Evolutionary conservation across 2,113 vertebrate species (phyloP).

Genomic region (Hystrix cristata): DNA sequence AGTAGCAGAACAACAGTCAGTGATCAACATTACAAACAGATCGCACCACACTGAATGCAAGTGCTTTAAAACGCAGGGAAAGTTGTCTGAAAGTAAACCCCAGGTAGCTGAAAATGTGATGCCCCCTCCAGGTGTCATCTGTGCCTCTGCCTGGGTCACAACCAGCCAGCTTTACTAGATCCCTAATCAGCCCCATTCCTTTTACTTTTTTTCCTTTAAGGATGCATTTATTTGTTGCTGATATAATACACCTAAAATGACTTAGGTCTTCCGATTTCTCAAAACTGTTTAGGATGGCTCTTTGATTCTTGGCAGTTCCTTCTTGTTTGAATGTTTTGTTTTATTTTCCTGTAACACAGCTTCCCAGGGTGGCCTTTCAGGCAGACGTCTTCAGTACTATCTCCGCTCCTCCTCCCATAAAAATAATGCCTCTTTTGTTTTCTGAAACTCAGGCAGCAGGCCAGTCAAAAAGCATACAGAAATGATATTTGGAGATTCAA

Average conservation of each 20-base stretch:
- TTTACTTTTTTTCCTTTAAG: constrained; percentile 64
- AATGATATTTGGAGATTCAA: constrained; percentile 84
- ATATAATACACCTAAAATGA: constrained; percentile 47
- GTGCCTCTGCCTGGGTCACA: constrained; percentile 60
- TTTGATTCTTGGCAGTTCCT: constrained; percentile 74
- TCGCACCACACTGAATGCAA: constrained; percentile 95
- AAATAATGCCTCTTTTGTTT: constrained; percentile 88
- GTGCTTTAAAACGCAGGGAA: constrained; percentile 93
- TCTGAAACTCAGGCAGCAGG: constrained; percentile 90
- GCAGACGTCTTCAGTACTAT: constrained; percentile 85
- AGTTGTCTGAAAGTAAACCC: constrained; percentile 92
- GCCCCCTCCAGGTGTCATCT: constrained; percentile 67
- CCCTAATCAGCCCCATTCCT: constrained; percentile 44
- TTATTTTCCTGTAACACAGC: constrained; percentile 75
- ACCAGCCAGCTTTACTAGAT: not conserved
- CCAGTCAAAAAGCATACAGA: constrained; percentile 88
- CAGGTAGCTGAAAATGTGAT: constrained; percentile 85
- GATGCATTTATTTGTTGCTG: constrained; percentile 69
- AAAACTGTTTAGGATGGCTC: constrained; percentile 69
- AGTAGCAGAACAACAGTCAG: constrained; percentile 99
- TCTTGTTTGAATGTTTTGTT: constrained; percentile 46
- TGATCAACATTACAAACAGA: constrained; percentile 99
- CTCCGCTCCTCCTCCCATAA: constrained; percentile 86
- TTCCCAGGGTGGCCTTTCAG: constrained; percentile 92
- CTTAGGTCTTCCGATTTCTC: constrained; percentile 64